These are phyloP conservation scores for Pangasius macronema DNA, from an alignment of 2,797 vertebrate genomes.

Conservation along the genomic window DNA sequence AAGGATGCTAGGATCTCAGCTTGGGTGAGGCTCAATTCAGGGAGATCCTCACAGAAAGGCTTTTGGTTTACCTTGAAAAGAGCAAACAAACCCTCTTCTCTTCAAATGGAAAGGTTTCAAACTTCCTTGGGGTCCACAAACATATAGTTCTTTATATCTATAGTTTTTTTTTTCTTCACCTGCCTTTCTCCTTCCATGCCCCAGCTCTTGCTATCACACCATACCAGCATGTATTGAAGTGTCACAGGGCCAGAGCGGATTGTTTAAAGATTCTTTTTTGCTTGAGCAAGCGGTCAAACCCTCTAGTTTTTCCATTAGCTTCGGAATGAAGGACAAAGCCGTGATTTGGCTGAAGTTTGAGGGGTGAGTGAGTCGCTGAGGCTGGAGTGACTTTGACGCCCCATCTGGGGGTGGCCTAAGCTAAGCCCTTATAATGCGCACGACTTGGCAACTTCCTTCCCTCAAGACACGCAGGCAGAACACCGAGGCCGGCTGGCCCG, in stretches of 20 bases:
- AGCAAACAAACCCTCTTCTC: constrained; percentile 58
- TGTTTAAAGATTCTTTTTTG: constrained; percentile 52
- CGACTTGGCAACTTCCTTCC: constrained; percentile 74
- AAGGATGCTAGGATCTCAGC: constrained; percentile 45
- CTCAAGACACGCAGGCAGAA: constrained; percentile 66
- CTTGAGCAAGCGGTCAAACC: constrained; percentile 58
- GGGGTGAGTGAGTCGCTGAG: constrained; percentile 47
- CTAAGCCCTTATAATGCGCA: constrained; percentile 77
- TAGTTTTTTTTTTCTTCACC: not conserved
- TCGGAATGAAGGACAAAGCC: constrained; percentile 67
- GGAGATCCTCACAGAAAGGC: constrained; percentile 45
- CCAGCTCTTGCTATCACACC: constrained; percentile 30
- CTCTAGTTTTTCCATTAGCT: constrained; percentile 64
- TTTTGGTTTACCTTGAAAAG: constrained; percentile 68
- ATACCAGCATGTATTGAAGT: constrained; percentile 45
- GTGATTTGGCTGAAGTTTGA: constrained; percentile 65
- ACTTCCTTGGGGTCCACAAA: constrained; percentile 56
- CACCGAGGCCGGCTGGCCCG: constrained; percentile 59
- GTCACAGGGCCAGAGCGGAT: constrained; percentile 49
- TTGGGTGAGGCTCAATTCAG: constrained; percentile 52
- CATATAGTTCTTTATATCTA: constrained; percentile 4
- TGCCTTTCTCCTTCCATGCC: not conserved
- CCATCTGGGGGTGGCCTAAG: constrained; percentile 71
- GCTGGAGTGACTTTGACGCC: constrained; percentile 65
- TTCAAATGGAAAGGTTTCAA: constrained; percentile 57